phyloP scores from a whole-genome alignment of 2,888 invertebrate genomes.

The Tridacna crocea region DNA sequence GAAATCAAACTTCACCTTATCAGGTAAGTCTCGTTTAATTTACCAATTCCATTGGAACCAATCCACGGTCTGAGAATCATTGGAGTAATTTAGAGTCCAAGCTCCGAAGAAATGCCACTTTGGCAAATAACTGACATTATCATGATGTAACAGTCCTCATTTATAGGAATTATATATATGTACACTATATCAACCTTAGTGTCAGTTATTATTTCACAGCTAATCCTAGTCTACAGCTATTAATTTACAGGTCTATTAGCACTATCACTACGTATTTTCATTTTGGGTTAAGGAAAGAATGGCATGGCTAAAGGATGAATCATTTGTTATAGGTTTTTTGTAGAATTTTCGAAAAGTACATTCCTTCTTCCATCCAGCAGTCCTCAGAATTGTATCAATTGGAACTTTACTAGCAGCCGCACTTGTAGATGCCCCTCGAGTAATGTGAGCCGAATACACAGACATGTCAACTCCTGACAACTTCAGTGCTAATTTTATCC shows the following conservation, averaged over 20 bases:
- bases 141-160: no score
- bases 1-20: not conserved
- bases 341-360: constrained; percentile 11
- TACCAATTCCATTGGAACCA: not conserved
- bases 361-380: constrained; percentile 5
- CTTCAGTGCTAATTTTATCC: constrained; percentile 20
- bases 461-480: constrained; percentile 22
- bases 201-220: no score
- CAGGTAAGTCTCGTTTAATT: not conserved
- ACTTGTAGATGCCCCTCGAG: constrained; percentile 12
- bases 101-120: not conserved
- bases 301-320: not conserved
- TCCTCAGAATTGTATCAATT: not conserved
- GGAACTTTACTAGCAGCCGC: not conserved
- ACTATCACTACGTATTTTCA: no score
- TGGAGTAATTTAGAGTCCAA: not conserved
- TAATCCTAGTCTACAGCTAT: no score
- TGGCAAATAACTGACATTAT: no score
- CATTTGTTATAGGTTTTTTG: constrained; percentile 8
- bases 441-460: constrained; percentile 12
- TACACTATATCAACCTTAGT: no score
- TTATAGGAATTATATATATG: no score
- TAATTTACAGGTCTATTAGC: no score
- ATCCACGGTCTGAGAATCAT: not conserved
- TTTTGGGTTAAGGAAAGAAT: no score